A percentile compares a stretch with the other conserved stretches of the same genome.
Evolutionary conservation across 2,797 vertebrate genomes (phyloP).

Genomic region (Dendrocincla fuliginosa): DNA sequence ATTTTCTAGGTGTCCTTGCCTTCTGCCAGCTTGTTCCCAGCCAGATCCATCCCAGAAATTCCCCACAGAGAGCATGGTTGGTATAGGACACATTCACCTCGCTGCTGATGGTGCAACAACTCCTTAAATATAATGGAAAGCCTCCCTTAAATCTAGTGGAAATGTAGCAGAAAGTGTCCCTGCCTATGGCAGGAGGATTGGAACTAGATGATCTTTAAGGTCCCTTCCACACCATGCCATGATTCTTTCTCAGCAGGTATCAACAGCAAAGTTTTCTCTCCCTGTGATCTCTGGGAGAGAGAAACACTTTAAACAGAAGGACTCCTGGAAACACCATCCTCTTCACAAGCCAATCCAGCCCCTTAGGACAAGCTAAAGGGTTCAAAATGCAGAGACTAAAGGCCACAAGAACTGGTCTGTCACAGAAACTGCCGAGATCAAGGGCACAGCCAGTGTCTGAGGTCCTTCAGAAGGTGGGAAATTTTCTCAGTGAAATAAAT

Average conservation of each 20-base stretch:
- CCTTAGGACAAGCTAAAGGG: not conserved
- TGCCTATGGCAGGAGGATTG: not conserved
- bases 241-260: not conserved
- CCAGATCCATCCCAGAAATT: rapidly evolving
- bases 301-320: not conserved
- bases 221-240: not conserved
- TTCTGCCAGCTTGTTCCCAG: not conserved
- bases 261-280: not conserved
- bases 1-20: not conserved
- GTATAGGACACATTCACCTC: not conserved
- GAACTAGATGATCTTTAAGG: not conserved
- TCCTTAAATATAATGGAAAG: not conserved
- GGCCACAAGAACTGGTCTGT: not conserved
- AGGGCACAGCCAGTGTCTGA: conserved; percentile 12
- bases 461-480: conserved; percentile 19
- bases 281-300: not conserved
- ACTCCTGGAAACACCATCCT: not conserved
- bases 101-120: not conserved
- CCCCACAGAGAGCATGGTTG: not conserved
- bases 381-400: not conserved
- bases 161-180: not conserved
- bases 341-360: not conserved
- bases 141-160: not conserved
- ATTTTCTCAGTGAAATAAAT: not conserved
- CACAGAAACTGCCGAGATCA: not conserved